phyloP scores from a whole-genome alignment of 1,140 invertebrate genomes.

The Leptopilina boulardi region DNA sequence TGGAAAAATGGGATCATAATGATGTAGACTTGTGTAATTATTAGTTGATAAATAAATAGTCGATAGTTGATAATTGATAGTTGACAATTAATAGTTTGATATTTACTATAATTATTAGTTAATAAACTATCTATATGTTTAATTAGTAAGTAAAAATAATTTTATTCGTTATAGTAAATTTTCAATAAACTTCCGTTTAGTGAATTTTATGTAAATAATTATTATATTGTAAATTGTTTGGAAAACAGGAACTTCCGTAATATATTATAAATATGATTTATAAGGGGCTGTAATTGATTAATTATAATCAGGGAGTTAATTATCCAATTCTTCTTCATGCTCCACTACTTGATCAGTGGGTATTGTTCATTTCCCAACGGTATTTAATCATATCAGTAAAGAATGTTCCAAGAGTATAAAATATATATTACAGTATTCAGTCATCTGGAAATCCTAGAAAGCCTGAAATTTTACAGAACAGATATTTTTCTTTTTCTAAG shows the following conservation, averaged over 20 bases:
- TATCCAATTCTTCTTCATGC: constrained; percentile 18
- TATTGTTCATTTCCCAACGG: constrained; percentile 19
- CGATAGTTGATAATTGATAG: too few relatives aligned
- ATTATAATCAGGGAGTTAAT: neutral
- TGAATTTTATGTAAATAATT: neutral
- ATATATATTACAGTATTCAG: constrained; percentile 23
- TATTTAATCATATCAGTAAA: constrained; percentile 1
- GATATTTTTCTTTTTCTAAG: neutral
- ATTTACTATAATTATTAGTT: too few relatives aligned
- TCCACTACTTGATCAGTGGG: constrained; percentile 20
- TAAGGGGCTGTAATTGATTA: constrained; percentile 4
- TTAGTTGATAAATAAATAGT: too few relatives aligned
- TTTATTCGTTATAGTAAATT: too few relatives aligned
- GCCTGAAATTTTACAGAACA: constrained; percentile 1
- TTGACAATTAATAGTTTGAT: too few relatives aligned
- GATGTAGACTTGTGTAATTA: too few relatives aligned
- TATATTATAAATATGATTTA: constrained; percentile 5
- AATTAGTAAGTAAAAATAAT: too few relatives aligned
- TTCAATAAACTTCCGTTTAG: neutral
- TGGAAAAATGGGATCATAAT: too few relatives aligned
- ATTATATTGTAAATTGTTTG: neutral
- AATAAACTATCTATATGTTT: too few relatives aligned
- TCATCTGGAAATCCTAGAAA: constrained; percentile 31
- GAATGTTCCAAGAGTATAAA: neutral
- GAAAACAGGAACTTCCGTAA: constrained; percentile 5